Percentiles rank a stretch among this genome's conserved stretches.
Conservation (phyloP, 2,797 vertebrate species). For the Morelia viridis region DNA sequence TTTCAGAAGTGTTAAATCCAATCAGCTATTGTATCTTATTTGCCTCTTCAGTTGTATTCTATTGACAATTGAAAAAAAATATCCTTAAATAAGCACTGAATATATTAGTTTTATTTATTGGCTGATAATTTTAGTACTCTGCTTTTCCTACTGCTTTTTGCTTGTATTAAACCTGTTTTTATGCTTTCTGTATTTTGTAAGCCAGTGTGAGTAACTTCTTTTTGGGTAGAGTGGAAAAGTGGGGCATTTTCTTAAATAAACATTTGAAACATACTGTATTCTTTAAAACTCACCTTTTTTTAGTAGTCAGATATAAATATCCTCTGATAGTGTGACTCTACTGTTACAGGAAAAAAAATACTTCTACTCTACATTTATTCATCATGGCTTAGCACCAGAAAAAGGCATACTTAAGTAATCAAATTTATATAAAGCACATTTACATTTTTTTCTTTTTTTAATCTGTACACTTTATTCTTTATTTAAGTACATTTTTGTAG, state of each 20-base stretch:
- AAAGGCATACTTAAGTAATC: background rate
- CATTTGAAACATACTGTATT: background rate
- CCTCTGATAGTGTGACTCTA: background rate
- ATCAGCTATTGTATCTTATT: background rate
- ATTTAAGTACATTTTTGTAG: background rate
- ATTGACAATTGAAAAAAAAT: background rate
- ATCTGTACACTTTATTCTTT: background rate
- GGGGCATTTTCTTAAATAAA: background rate
- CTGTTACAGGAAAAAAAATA: background rate
- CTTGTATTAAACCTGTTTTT: background rate
- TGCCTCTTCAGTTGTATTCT: background rate
- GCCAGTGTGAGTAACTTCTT: background rate
- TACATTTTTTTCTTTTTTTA: background rate
- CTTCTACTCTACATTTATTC: background rate
- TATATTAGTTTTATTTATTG: background rate
- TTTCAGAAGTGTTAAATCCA: background rate
- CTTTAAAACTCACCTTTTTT: background rate
- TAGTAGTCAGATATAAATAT: background rate
- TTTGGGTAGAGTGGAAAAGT: background rate
- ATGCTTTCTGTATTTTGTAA: background rate
- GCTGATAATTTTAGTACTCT: background rate
- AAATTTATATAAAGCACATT: background rate
- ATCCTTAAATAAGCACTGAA: background rate
- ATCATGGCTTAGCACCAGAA: background rate
- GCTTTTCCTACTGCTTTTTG: background rate